Percentiles rank a stretch among this genome's conserved stretches.
Conservation (phyloP, 1,140 invertebrate genomes). For the Drosophila mauritiana region DNA sequence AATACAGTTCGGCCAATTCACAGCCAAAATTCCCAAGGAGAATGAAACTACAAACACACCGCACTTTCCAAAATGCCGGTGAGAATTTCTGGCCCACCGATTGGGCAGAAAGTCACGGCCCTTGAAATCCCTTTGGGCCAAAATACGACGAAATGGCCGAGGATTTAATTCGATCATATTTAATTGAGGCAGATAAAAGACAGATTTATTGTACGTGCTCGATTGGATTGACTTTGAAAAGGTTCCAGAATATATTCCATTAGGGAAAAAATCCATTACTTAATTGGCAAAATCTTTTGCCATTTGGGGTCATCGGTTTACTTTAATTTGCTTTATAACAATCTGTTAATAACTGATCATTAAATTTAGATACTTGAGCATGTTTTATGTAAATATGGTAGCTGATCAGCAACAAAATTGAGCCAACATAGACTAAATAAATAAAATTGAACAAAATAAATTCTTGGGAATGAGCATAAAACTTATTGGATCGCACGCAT, state of each 20-base stretch:
- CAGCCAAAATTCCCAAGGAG: constrained; percentile 8
- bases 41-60: too few relatives aligned
- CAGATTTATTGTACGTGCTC: constrained; percentile 56
- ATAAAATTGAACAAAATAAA: constrained; percentile 49
- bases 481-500: constrained; percentile 61
- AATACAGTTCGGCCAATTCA: constrained; percentile 32
- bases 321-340: too few relatives aligned
- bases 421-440: constrained; percentile 13
- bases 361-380: constrained; percentile 3
- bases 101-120: constrained; percentile 27
- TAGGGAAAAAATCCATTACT: constrained; percentile 10
- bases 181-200: constrained; percentile 58
- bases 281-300: constrained; percentile 9
- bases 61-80: constrained; percentile 26
- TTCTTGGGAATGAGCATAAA: constrained; percentile 55
- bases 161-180: constrained; percentile 34
- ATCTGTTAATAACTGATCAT: too few relatives aligned
- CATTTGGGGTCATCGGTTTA: not conserved
- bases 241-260: not conserved
- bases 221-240: not conserved
- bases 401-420: constrained; percentile 30
- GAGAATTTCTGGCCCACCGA: constrained; percentile 22
- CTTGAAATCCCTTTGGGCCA: constrained; percentile 42
- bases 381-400: constrained; percentile 57
- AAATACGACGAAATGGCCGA: not conserved